Percentiles rank a stretch among this genome's conserved stretches.
Evolutionary conservation across 2,113 vertebrate genomes (phyloP).

Genomic region (Myocastor coypus): DNA sequence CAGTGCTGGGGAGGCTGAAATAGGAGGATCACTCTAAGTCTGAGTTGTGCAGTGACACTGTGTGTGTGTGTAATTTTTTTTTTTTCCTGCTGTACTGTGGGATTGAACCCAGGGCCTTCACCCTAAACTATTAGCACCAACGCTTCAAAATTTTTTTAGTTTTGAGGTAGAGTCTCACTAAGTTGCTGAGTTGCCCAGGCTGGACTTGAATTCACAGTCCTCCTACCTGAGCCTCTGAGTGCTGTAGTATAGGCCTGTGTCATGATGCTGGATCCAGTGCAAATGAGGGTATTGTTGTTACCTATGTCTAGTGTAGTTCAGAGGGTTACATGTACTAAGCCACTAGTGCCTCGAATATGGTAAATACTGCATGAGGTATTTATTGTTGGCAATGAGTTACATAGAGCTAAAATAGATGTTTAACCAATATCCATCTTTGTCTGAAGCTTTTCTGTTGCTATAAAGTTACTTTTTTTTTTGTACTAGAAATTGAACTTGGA

Average conservation of each 20-base stretch:
- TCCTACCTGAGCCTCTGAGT: background rate
- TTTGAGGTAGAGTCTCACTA: background rate
- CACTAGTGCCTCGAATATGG: background rate
- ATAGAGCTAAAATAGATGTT: background rate
- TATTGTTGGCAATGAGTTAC: background rate
- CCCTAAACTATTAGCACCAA: background rate
- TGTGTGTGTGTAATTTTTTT: too few species aligned
- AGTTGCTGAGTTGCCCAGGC: background rate
- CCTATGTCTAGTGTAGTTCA: background rate
- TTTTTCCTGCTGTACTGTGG: too few species aligned
- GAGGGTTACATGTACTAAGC: background rate
- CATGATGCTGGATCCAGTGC: background rate
- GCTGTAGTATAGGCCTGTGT: background rate
- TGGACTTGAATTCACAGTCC: background rate
- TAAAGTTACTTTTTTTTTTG: background rate
- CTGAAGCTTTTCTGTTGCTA: conserved; percentile 37
- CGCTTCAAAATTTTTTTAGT: background rate
- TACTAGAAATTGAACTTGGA: too few species aligned
- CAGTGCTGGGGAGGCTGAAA: too few species aligned
- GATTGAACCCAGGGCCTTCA: too few species aligned
- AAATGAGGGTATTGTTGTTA: background rate
- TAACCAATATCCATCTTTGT: background rate
- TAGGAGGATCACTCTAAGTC: too few species aligned
- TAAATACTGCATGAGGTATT: background rate
- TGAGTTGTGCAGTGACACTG: too few species aligned